phyloP scores from a whole-genome alignment of 2,113 vertebrate species.

The Syngnathoides biaculeatus region DNA sequence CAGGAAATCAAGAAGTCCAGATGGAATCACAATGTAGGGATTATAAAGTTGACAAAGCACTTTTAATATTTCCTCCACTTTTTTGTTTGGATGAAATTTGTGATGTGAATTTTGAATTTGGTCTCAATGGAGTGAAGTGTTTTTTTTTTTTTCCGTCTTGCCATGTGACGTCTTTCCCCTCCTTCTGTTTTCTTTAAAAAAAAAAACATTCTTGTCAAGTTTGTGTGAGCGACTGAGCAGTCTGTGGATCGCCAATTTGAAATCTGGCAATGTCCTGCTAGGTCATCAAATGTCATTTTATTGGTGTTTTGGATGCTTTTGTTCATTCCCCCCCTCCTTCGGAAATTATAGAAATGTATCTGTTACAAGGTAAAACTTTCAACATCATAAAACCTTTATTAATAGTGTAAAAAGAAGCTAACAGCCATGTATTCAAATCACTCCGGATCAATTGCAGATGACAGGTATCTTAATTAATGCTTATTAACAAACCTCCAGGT shows the following conservation, averaged over 20 bases:
- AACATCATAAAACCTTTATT: too few relatives aligned
- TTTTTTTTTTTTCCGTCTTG: constrained; percentile 12
- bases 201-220: background rate
- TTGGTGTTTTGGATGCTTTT: background rate
- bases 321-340: background rate
- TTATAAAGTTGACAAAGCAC: background rate
- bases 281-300: background rate
- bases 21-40: background rate
- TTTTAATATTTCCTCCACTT: constrained; percentile 6
- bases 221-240: background rate
- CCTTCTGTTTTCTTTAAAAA: background rate
- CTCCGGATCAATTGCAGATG: too few relatives aligned
- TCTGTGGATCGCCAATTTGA: background rate
- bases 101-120: constrained; percentile 22
- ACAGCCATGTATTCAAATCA: too few relatives aligned
- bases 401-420: too few relatives aligned
- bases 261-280: background rate
- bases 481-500: too few relatives aligned
- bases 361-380: too few relatives aligned
- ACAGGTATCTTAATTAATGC: too few relatives aligned
- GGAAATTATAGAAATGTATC: too few relatives aligned
- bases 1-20: background rate
- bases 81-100: constrained; percentile 33
- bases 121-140: constrained; percentile 23
- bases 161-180: background rate